Base-by-base conservation (phyloP, 2,888 invertebrate genomes). In the Ptilodon capucinus region DNA sequence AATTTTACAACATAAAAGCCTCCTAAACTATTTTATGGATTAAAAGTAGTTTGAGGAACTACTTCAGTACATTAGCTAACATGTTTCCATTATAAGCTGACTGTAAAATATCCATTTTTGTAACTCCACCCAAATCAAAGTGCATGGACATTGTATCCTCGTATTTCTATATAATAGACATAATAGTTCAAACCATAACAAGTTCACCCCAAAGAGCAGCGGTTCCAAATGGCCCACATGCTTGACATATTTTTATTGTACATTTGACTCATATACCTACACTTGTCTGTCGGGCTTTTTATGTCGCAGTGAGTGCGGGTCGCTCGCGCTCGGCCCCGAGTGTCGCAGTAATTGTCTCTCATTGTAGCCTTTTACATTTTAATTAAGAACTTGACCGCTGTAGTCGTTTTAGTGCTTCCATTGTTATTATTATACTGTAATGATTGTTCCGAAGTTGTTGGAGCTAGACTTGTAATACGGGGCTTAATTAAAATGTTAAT, bases 1-100 rank as follows among this genome's bases (percentile, higher is more conserved):
- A 57, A 61, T 53, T 23, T 48, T 50, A 53, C 42, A 57, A 45
- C 53, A 47, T 53, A 57, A 62, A 62, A 57, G 36, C 44, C 7
- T 35, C 44, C 40, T 42, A 44, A 53, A 56, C 30, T 51, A 11
- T 28, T 28, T 40, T 8, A 1, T n/a, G n/a, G n/a, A n/a, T n/a
- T n/a, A n/a, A n/a, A n/a, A n/a, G n/a, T n/a, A n/a, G n/a, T n/a
- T n/a, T n/a, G n/a, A n/a, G n/a, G n/a, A n/a, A n/a, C n/a, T n/a
- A n/a, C n/a, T n/a, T n/a, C n/a, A n/a, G n/a, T n/a, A n/a, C n/a
- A n/a, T n/a, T n/a, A n/a, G n/a, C n/a, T n/a, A n/a, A n/a, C n/a
- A n/a, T n/a, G n/a, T n/a, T n/a, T n/a, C n/a, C n/a, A n/a, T n/a
- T n/a, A n/a, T n/a, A n/a, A n/a, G n/a, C n/a, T n/a, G n/a, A n/a